phyloP scores from a whole-genome alignment of 2,113 vertebrate genomes.

The Felis chaus region DNA sequence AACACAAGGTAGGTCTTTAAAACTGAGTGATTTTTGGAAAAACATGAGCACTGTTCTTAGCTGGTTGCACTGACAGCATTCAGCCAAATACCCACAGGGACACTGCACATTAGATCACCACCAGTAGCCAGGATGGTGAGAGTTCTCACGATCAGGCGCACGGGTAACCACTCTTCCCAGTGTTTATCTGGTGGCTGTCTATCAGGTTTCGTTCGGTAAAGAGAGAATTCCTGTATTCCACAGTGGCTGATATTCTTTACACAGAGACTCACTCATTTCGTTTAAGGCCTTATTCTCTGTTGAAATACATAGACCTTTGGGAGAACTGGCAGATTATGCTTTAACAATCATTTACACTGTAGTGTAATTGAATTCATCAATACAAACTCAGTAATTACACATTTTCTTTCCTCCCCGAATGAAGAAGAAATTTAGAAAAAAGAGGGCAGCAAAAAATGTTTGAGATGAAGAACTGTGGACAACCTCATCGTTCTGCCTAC shows the following conservation, averaged over 20 bases:
- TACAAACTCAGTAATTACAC: background rate
- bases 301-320: background rate
- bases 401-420: conserved; percentile 34
- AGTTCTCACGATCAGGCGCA: background rate
- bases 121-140: background rate
- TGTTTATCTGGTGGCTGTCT: background rate
- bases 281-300: background rate
- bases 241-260: background rate
- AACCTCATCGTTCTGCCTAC: background rate
- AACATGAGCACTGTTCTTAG: background rate
- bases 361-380: background rate
- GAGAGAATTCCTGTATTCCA: background rate
- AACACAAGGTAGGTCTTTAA: conserved; percentile 49
- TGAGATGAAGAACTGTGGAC: background rate
- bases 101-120: background rate
- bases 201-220: background rate
- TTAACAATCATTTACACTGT: background rate
- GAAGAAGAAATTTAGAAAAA: background rate
- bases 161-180: background rate
- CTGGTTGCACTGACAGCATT: background rate
- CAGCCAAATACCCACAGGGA: background rate
- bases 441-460: conserved; percentile 3
- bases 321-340: background rate
- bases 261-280: background rate
- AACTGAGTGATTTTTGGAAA: background rate